Evolutionary conservation across 2,888 invertebrate genomes (phyloP).

Genomic region (Caenorhabditis panamensis): DNA sequence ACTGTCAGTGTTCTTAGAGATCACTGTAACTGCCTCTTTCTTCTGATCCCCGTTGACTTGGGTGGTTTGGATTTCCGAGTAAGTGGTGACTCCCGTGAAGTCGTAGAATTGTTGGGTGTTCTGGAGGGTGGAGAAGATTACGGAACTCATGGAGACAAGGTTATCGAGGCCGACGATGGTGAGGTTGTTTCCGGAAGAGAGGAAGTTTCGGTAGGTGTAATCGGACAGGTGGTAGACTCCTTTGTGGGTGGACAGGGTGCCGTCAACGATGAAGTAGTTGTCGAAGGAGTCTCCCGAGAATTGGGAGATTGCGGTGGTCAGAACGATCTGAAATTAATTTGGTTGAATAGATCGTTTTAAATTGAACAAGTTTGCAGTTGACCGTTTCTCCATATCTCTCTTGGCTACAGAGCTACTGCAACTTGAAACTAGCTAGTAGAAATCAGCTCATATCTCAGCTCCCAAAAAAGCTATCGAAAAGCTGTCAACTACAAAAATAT

Average conservation of each 20-base stretch:
- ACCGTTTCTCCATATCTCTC: too few species aligned
- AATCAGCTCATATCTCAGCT: too few species aligned
- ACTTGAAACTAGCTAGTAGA: too few species aligned
- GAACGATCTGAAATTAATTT: slow-evolving; percentile 19
- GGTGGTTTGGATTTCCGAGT: slow-evolving; percentile 15
- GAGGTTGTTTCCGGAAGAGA: slow-evolving; percentile 29
- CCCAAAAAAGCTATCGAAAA: too few species aligned
- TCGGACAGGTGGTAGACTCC: slow-evolving; percentile 20
- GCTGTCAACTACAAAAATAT: too few species aligned
- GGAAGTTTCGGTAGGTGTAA: slow-evolving; percentile 4
- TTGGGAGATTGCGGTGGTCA: slow-evolving; percentile 28
- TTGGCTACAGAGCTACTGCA: too few species aligned
- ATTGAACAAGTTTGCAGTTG: too few species aligned
- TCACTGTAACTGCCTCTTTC: slow-evolving; percentile 12
- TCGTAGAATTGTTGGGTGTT: slow-evolving; percentile 16
- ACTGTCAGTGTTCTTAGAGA: slow-evolving; percentile 1
- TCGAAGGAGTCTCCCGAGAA: slow-evolving; percentile 28
- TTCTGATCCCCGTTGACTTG: slow-evolving; percentile 5
- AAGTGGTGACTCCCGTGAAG: slow-evolving; percentile 23
- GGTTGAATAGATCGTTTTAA: too few species aligned
- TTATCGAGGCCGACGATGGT: slow-evolving; percentile 47
- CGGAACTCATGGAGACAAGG: slow-evolving; percentile 26
- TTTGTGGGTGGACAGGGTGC: slow-evolving; percentile 7
- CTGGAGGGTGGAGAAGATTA: slow-evolving; percentile 15
- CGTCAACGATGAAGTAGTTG: slow-evolving; percentile 41